phyloP scores from a whole-genome alignment of 92 coral and sea anemone species.

The Porites cylindrica region DNA sequence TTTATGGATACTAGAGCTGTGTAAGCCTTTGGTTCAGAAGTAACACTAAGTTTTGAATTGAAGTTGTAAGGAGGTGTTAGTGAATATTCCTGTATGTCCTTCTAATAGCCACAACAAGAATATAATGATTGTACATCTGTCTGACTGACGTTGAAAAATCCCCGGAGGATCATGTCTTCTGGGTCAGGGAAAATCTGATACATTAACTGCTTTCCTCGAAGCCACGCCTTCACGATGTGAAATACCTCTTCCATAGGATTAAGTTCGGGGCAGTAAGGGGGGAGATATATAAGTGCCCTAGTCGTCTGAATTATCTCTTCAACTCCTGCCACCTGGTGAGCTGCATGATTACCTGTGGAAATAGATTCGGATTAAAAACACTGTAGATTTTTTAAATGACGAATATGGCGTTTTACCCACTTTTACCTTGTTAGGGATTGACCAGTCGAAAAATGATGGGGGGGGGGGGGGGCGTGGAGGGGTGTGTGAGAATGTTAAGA shows the following conservation, averaged over 20 bases:
- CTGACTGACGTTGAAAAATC: conserved; percentile 41
- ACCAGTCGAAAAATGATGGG: too few species aligned
- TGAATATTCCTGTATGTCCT: not conserved
- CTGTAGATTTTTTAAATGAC: too few species aligned
- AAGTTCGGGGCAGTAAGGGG: conserved; percentile 39
- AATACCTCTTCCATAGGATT: conserved; percentile 60
- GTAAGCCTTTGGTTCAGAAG: too few species aligned
- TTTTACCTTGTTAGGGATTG: too few species aligned
- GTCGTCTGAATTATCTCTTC: not conserved
- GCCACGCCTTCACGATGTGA: conserved; percentile 44
- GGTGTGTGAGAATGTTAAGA: too few species aligned
- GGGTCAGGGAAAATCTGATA: conserved; percentile 38
- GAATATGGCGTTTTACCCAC: too few species aligned
- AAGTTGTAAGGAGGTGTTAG: too few species aligned
- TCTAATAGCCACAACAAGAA: conserved; percentile 53
- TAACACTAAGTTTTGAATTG: too few species aligned
- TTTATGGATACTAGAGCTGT: too few species aligned
- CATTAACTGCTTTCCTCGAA: conserved; percentile 31
- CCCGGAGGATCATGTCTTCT: conserved; percentile 27
- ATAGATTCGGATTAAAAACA: not conserved
- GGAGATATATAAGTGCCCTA: conserved; percentile 21
- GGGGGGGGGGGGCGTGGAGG: too few species aligned
- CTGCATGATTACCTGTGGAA: conserved; percentile 26
- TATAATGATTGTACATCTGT: conserved; percentile 46
- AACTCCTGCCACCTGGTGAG: conserved; percentile 12